Evolutionary conservation across 2,797 vertebrate species (phyloP).

Genomic region (Pseudochromis fuscus): DNA sequence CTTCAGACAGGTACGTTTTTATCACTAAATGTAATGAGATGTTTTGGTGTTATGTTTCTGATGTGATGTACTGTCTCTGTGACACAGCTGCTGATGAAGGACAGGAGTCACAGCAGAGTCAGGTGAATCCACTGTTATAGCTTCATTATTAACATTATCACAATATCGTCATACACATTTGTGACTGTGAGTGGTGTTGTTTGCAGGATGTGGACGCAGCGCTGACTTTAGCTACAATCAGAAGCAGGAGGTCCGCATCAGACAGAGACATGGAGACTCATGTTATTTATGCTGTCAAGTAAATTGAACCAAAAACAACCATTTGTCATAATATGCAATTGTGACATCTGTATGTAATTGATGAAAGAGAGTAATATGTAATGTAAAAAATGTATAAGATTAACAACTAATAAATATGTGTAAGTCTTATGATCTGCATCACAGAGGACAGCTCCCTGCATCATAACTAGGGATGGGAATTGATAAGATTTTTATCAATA

Average conservation of each 20-base stretch:
- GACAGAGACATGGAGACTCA: conserved; percentile 3
- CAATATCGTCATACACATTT: too few relatives aligned
- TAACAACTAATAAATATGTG: too few relatives aligned
- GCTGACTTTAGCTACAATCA: conserved; percentile 3
- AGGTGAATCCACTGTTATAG: neutral
- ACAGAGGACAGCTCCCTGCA: too few relatives aligned
- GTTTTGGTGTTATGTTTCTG: neutral
- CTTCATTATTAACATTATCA: too few relatives aligned
- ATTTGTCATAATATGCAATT: too few relatives aligned
- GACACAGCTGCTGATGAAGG: neutral
- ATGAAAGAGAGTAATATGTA: too few relatives aligned
- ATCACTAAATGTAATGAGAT: neutral
- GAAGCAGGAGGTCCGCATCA: neutral
- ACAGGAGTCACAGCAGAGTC: neutral
- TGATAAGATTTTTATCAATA: too few relatives aligned
- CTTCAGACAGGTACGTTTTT: conserved; percentile 3
- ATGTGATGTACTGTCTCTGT: neutral
- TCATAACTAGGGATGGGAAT: too few relatives aligned
- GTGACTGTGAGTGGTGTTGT: neutral
- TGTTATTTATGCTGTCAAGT: neutral
- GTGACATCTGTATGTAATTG: too few relatives aligned
- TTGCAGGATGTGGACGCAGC: conserved; percentile 3
- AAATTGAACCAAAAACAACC: too few relatives aligned
- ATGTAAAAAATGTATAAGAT: too few relatives aligned
- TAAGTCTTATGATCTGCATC: too few relatives aligned